Conservation (phyloP, 2,797 vertebrate species). For the Nothura maculosa region DNA sequence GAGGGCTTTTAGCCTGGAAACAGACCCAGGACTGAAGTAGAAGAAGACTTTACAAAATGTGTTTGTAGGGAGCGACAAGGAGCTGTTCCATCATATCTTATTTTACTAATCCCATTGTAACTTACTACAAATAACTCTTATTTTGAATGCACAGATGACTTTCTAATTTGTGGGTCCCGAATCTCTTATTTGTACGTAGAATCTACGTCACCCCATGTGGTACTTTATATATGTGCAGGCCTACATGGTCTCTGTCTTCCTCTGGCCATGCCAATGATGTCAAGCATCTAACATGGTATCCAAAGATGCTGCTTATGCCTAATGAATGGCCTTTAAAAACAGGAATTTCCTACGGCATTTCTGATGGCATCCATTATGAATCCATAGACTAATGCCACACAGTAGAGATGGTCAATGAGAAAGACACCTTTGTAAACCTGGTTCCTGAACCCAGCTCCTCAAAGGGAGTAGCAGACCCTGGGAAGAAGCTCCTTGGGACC, state of each 20-base stretch:
- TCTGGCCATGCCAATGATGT: too few species aligned
- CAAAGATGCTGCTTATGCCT: not conserved
- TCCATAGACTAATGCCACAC: fast-evolving
- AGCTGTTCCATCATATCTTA: not conserved
- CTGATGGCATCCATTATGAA: not conserved
- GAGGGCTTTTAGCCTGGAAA: too few species aligned
- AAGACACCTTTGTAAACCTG: fast-evolving
- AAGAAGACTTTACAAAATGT: too few species aligned
- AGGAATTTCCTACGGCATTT: fast-evolving
- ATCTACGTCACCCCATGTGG: fast-evolving
- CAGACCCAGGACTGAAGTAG: too few species aligned
- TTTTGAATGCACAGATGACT: fast-evolving
- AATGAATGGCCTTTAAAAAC: not conserved
- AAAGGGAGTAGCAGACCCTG: fast-evolving
- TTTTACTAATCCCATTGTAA: not conserved
- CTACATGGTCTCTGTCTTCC: fast-evolving
- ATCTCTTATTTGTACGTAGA: not conserved
- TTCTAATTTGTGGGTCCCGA: not conserved
- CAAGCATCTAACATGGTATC: not conserved
- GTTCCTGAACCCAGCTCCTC: too few species aligned
- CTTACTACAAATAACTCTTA: not conserved
- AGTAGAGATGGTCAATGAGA: fast-evolving
- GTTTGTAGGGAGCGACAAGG: not conserved
- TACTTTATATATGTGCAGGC: fast-evolving
- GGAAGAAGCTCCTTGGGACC: fast-evolving